Percentiles rank a stretch among this genome's conserved stretches.
phyloP scores from a whole-genome alignment of 2,113 vertebrate genomes.

The Catharus minimus region DNA sequence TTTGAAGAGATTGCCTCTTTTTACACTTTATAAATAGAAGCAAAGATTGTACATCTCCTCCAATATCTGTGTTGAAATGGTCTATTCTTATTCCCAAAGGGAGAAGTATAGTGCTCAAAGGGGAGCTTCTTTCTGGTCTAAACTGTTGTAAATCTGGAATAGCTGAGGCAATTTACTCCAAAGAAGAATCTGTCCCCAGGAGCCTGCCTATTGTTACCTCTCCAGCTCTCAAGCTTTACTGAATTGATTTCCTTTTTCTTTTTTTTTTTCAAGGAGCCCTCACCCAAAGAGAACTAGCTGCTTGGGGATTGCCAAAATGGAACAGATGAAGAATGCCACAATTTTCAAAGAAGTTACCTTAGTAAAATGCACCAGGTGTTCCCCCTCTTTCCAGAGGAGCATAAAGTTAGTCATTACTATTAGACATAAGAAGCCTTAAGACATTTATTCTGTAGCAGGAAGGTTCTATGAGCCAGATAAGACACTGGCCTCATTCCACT shows the following conservation, averaged over 20 bases:
- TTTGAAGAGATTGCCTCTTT: constrained; percentile 67
- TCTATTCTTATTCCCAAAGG: constrained; percentile 51
- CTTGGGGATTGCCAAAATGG: neutral
- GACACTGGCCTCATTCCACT: neutral
- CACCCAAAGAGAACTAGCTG: neutral
- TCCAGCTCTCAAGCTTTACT: neutral
- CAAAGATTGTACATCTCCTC: constrained; percentile 61
- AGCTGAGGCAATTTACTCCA: constrained; percentile 20
- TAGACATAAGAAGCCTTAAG: neutral
- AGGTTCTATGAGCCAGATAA: neutral
- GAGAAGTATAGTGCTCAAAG: constrained; percentile 24
- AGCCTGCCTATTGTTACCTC: neutral
- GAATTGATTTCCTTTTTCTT: neutral
- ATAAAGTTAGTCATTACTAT: neutral
- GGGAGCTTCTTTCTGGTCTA: constrained; percentile 25
- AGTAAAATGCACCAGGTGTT: neutral
- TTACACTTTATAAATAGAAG: constrained; percentile 61
- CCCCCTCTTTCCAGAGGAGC: neutral
- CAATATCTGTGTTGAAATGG: constrained; percentile 52
- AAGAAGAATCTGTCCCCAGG: constrained; percentile 6
- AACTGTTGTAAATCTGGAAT: neutral
- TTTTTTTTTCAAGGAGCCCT: neutral
- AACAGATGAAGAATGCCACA: neutral
- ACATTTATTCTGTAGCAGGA: neutral
- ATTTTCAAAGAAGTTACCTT: neutral